A percentile compares a stretch with the other conserved stretches of the same genome.
These are phyloP conservation scores for Eretmochelys imbricata DNA, from an alignment of 2,113 vertebrate genomes.

Conservation along the genomic window DNA sequence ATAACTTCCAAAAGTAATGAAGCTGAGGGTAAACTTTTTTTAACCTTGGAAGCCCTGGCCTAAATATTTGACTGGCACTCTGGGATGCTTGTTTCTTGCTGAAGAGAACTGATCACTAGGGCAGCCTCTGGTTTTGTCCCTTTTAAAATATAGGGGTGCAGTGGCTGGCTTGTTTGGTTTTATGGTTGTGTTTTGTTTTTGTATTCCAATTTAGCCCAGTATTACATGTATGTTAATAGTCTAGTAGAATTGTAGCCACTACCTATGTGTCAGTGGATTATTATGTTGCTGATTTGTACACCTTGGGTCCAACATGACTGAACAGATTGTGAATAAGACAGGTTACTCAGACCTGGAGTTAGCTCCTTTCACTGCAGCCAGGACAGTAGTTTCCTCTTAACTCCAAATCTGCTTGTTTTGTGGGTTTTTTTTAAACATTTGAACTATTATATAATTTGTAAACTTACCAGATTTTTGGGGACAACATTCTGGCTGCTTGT, in stretches of 20 bases:
- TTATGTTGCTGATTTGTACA: neutral
- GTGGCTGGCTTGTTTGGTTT: no score
- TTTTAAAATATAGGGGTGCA: neutral
- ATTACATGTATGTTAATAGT: neutral
- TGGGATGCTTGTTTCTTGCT: neutral
- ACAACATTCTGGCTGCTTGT: neutral
- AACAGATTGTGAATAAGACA: constrained; percentile 13
- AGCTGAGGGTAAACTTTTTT: constrained; percentile 27
- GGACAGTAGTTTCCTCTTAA: neutral
- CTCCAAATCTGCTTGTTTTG: neutral
- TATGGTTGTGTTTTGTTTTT: neutral
- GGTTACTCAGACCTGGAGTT: neutral
- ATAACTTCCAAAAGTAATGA: constrained; percentile 68
- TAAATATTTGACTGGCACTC: neutral
- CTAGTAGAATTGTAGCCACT: neutral
- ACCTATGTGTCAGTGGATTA: neutral
- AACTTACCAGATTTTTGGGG: neutral
- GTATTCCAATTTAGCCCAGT: fast-evolving
- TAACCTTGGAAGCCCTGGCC: constrained; percentile 43
- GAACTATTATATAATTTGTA: neutral
- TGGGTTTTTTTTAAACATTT: neutral
- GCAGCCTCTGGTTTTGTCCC: neutral
- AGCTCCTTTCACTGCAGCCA: constrained; percentile 20
- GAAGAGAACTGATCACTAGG: neutral
- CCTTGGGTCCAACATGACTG: neutral